Evolutionary conservation across 2,797 vertebrate species (phyloP), one percentile per base, ranked within the genome.

Genomic region (Sebastes iracundus): DNA sequence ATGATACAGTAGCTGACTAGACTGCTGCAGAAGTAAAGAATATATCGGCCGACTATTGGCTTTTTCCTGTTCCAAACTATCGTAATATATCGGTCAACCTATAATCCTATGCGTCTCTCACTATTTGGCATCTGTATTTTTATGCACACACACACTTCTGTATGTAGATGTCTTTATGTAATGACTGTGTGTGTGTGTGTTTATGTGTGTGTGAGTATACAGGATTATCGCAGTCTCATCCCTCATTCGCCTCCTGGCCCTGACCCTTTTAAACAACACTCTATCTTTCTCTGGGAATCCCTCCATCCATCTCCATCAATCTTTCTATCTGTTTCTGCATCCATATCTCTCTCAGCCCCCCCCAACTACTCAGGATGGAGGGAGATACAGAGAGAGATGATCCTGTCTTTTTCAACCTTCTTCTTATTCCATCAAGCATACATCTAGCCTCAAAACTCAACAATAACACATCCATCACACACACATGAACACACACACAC

Each of bases 391-490:
- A 92, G 92, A 93, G 92, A 94, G 92, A 94, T 94, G 93, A 90
- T 94, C 88, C 90, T 94, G 93, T 95, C 94, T 81, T 90, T 87
- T 92, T 87, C 85, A 88, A 89, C 90, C 92, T 80, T 83, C 90
- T 91, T 90, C 90, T 94, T 92, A 90, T 93, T 95, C 92, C 91
- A 95, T 95, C 94, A 95, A 92, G 83, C 86, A 90, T 90, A 92
- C 90, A 94, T 94, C 93, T 91, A 77, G 91, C 89, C 91, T 92
- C 91, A 94, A 90, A 93, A 91, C 91, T 82, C 87, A 83, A 92
- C 91, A 93, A 94, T 92, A 94, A 94, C 93, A 94, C 92, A 95
- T 95, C 93, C 88, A 95, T 95, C 94, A 93, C 85, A 77, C 30
- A 76, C 78, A 74, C 84, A 80, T 66, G 72, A 10, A 62, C 13